Evolutionary conservation across 2,113 vertebrate genomes (phyloP).

Genomic region (Hemiprocne comata): DNA sequence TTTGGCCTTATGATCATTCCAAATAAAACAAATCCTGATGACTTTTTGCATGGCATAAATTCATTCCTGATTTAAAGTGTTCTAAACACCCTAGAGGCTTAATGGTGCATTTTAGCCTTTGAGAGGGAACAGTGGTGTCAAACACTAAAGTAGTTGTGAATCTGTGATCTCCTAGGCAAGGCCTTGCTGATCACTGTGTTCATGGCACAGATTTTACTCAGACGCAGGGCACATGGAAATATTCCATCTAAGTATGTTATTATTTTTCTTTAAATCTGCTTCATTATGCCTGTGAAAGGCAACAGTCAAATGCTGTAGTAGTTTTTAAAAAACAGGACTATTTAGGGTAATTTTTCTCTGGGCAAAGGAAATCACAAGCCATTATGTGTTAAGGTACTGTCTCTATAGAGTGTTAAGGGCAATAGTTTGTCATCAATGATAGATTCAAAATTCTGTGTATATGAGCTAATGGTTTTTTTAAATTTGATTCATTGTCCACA

Average conservation of each 20-base stretch:
- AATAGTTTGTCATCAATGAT: conserved; percentile 40
- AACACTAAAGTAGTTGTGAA: not conserved
- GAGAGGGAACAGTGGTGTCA: not conserved
- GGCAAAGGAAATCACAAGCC: conserved; percentile 51
- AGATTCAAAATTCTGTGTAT: conserved; percentile 22
- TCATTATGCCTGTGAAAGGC: conserved; percentile 3
- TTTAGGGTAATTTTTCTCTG: conserved; percentile 54
- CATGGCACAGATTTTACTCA: not conserved
- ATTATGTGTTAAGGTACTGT: conserved; percentile 11
- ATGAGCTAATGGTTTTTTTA: conserved; percentile 24
- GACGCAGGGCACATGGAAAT: not conserved
- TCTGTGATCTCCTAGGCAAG: not conserved
- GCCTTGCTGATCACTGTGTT: not conserved
- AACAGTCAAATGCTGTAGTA: conserved; percentile 8
- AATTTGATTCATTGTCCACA: conserved; percentile 19
- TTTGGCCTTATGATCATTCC: not conserved
- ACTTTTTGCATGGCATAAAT: not conserved
- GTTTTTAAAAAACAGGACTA: conserved; percentile 19
- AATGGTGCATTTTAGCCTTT: not conserved
- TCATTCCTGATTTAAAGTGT: not conserved
- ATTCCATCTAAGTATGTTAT: not conserved
- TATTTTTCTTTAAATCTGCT: not conserved
- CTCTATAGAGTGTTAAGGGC: conserved; percentile 61
- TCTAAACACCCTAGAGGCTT: not conserved
- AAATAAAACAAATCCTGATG: not conserved